These are phyloP conservation scores for Pangasius sanitwongsei DNA, from an alignment of 2,797 vertebrate species.

Conservation along the genomic window DNA sequence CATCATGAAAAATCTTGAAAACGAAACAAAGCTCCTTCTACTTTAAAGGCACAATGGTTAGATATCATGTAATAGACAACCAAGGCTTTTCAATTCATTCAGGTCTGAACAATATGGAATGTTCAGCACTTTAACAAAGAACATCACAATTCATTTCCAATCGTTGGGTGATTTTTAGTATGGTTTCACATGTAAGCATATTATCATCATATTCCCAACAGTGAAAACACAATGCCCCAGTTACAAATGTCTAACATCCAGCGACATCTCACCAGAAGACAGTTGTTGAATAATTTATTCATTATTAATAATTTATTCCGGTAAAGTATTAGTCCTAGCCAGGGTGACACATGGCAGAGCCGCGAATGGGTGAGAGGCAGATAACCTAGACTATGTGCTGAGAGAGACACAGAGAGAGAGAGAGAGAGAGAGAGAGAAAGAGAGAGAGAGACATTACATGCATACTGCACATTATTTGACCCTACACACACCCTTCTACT, in stretches of 20 bases:
- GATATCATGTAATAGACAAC: neutral
- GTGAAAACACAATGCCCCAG: neutral
- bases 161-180: neutral
- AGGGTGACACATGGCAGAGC: neutral
- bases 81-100: neutral
- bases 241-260: slow-evolving; percentile 2
- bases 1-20: slow-evolving; percentile 20
- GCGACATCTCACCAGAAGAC: slow-evolving; percentile 13
- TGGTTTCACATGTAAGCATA: no score
- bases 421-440: neutral
- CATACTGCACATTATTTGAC: neutral
- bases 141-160: neutral
- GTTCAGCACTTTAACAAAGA: neutral
- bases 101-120: neutral
- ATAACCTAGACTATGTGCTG: neutral
- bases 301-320: slow-evolving; percentile 13
- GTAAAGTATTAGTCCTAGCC: slow-evolving; percentile 10
- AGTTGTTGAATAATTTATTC: slow-evolving; percentile 12
- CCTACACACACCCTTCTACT: neutral
- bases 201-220: neutral
- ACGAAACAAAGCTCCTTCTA: neutral
- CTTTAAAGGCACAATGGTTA: neutral
- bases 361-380: neutral
- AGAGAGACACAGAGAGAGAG: neutral
- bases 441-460: neutral